phyloP scores from a whole-genome alignment of 2,888 invertebrate genomes.

The Diadegma fenestrale region DNA sequence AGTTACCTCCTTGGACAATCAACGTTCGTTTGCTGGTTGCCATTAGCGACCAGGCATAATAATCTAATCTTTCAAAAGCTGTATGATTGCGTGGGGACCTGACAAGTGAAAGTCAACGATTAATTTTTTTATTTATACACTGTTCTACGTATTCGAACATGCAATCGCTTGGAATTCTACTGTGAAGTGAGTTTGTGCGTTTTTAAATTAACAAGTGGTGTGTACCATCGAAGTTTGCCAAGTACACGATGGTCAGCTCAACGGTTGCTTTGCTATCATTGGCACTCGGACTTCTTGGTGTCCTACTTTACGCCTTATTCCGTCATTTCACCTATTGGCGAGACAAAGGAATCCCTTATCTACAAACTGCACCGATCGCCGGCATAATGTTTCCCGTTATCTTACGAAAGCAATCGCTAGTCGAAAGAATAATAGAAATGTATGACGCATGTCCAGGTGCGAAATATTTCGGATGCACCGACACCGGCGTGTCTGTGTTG shows the following conservation, averaged over 20 bases:
- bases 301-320: not conserved
- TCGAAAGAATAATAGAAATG: conserved; percentile 29
- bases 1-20: not conserved
- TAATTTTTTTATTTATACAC: not conserved
- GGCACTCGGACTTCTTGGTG: conserved; percentile 35
- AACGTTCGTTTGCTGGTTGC: not conserved
- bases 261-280: conserved; percentile 49
- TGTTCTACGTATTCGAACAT: not conserved
- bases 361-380: conserved; percentile 56
- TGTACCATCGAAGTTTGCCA: not conserved
- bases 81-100: not conserved
- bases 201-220: not conserved
- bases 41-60: not conserved
- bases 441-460: conserved; percentile 61
- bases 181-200: not conserved
- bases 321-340: conserved; percentile 72
- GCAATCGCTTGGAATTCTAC: not conserved
- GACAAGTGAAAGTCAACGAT: not conserved
- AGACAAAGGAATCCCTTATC: conserved; percentile 67
- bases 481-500: conserved; percentile 71
- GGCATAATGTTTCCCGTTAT: conserved; percentile 66
- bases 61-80: not conserved
- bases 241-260: not conserved
- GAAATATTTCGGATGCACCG: conserved; percentile 73
- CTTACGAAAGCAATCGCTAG: conserved; percentile 51